phyloP scores from a whole-genome alignment of 1,140 invertebrate genomes.

The Augochlora pura region DNA sequence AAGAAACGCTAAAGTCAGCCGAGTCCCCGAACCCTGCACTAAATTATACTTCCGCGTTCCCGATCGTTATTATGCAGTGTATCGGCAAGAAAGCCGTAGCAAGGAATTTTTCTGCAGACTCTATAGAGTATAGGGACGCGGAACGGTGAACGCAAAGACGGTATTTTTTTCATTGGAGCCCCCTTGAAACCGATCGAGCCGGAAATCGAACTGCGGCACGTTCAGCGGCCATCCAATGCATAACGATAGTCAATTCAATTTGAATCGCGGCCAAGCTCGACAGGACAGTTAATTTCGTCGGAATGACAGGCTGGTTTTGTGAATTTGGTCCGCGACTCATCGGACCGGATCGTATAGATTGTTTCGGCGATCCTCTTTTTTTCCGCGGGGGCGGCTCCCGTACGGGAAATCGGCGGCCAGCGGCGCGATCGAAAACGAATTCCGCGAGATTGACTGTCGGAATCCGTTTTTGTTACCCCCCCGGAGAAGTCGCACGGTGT shows the following conservation, averaged over 20 bases:
- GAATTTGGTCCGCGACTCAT: slow-evolving; percentile 56
- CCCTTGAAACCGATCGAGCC: slow-evolving; percentile 64
- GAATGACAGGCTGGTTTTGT: slow-evolving; percentile 62
- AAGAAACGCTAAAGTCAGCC: no score
- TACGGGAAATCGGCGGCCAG: slow-evolving; percentile 19
- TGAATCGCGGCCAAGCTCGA: slow-evolving; percentile 69
- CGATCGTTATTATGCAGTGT: no score
- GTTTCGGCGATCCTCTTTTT: slow-evolving; percentile 23
- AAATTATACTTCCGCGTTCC: no score
- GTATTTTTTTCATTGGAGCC: neutral
- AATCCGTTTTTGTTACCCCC: neutral
- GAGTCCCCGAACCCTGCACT: no score
- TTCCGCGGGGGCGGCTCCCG: no score
- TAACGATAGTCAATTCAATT: slow-evolving; percentile 72
- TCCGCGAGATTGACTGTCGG: neutral
- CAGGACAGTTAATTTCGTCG: slow-evolving; percentile 69
- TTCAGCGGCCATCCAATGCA: slow-evolving; percentile 44
- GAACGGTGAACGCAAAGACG: no score
- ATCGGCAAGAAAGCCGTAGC: no score
- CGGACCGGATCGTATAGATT: slow-evolving; percentile 53
- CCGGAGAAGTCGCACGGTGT: neutral
- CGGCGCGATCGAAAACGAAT: slow-evolving; percentile 25
- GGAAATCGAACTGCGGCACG: slow-evolving; percentile 5
- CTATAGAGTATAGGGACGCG: no score
- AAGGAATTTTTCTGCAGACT: no score